A percentile compares a stretch with the other conserved stretches of the same genome.
Conservation (phyloP, 1,140 invertebrate species). For the Bombus cullumanus region DNA sequence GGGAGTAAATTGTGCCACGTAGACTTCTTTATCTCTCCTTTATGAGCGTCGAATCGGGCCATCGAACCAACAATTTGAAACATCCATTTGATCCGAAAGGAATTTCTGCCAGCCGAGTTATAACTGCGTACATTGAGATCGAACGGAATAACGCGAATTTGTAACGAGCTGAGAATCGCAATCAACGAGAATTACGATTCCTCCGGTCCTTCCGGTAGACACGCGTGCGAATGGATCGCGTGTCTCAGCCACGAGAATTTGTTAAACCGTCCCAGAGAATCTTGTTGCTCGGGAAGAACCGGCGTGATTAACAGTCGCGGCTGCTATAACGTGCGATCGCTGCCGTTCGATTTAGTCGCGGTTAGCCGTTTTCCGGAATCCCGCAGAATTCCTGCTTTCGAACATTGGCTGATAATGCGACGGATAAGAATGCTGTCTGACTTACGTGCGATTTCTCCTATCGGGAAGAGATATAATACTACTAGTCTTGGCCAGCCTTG, state of each 20-base stretch:
- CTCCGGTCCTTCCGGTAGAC: slow-evolving; percentile 47
- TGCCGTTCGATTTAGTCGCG: slow-evolving; percentile 38
- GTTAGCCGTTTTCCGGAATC: slow-evolving; percentile 27
- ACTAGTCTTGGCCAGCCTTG: too few species aligned
- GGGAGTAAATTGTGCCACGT: too few species aligned
- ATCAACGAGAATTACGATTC: slow-evolving; percentile 70
- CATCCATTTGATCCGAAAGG: too few species aligned
- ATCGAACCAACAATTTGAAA: neutral
- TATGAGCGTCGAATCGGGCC: neutral
- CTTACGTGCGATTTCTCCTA: slow-evolving; percentile 17
- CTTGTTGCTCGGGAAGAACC: slow-evolving; percentile 2
- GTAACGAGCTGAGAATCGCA: slow-evolving; percentile 42
- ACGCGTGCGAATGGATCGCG: slow-evolving; percentile 45
- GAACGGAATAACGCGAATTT: slow-evolving; percentile 32
- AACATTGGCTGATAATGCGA: slow-evolving; percentile 21
- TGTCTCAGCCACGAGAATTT: slow-evolving; percentile 44
- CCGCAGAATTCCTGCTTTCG: slow-evolving; percentile 30
- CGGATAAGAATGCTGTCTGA: slow-evolving; percentile 31
- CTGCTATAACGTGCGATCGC: slow-evolving; percentile 47
- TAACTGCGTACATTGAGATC: neutral
- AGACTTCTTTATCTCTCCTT: too few species aligned
- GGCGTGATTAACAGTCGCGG: slow-evolving; percentile 39
- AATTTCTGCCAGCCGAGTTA: neutral
- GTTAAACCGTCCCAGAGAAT: slow-evolving; percentile 31
- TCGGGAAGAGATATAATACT: too few species aligned